Base-by-base conservation (phyloP, 2,888 invertebrate genomes). In the Caenorhabditis sp. region DNA sequence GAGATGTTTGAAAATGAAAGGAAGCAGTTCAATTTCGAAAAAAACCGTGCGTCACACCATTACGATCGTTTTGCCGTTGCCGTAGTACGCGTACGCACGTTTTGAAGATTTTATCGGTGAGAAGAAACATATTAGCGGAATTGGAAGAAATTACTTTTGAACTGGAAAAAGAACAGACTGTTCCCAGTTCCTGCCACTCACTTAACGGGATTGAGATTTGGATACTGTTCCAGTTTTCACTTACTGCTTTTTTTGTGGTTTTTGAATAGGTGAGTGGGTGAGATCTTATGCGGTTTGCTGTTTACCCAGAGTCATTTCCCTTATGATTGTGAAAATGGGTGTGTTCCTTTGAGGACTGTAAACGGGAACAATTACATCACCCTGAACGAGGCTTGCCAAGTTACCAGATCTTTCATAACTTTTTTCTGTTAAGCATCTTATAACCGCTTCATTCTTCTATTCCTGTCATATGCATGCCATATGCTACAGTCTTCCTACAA, bases 61-160 rank as follows among this genome's bases (percentile, higher is more conserved):
- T 50, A 56, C 72, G 64, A 72, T 64, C 72, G 72, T 72, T 72
- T 72, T 64, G 72, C n/a, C n/a, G n/a, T n/a, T n/a, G n/a, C n/a
- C n/a, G n/a, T n/a, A n/a, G n/a, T 58, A 50, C 56, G 32, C 55
- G 37, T 28, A 50, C 18, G 8, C 18, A 9, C 55, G 18, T 62
- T 28, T 72, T 72, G 35, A 47, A 72, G 72, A 72, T 72, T 40
- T 56, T 72, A 72, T 72, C 64, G 61, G 9, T 9, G 35, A 24
- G 55, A 71, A 50, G 51, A 37, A 35, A 58, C 18, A 35, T 37
- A 35, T 62, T 22, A 53, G 18, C 15, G 47, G 32, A 24, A 62
- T 35, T 60, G 2, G 18, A 20, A 4, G 44, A 24, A 51, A 22
- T 24, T 51, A 13, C 40, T 13, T 11, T 40, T 40, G 40, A 40